phyloP scores from a whole-genome alignment of 2,797 vertebrate genomes.

The Adelosebastes latens region DNA sequence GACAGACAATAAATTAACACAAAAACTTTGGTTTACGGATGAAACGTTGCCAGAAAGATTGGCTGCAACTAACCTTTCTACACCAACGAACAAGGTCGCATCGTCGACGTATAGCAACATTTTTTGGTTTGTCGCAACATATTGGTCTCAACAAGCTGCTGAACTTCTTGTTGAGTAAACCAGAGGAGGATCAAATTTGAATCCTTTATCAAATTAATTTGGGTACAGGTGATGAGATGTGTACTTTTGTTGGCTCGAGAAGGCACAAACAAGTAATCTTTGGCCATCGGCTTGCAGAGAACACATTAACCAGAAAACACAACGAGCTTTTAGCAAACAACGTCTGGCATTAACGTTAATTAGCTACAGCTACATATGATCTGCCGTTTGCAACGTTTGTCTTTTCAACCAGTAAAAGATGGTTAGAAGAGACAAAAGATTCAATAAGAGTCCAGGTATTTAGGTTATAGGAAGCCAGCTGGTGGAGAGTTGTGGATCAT shows the following conservation, averaged over 20 bases:
- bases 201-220: not conserved
- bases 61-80: fast-evolving
- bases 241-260: not conserved
- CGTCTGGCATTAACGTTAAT: not conserved
- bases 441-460: not conserved
- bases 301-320: not conserved
- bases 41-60: not conserved
- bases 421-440: not conserved
- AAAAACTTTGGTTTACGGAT: not conserved
- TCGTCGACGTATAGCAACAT: not conserved
- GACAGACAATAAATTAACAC: fast-evolving
- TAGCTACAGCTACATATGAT: not conserved
- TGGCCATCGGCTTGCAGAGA: not conserved
- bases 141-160: not conserved
- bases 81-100: fast-evolving
- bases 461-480: not conserved
- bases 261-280: not conserved
- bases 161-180: not conserved
- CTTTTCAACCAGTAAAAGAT: not conserved
- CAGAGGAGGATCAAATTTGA: not conserved
- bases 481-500: not conserved
- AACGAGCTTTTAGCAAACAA: fast-evolving
- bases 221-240: not conserved
- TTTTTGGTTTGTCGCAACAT: not conserved
- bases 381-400: not conserved